These are phyloP conservation scores for Notolepis coatsorum DNA, from an alignment of 2,797 vertebrate genomes.

Conservation along the genomic window DNA sequence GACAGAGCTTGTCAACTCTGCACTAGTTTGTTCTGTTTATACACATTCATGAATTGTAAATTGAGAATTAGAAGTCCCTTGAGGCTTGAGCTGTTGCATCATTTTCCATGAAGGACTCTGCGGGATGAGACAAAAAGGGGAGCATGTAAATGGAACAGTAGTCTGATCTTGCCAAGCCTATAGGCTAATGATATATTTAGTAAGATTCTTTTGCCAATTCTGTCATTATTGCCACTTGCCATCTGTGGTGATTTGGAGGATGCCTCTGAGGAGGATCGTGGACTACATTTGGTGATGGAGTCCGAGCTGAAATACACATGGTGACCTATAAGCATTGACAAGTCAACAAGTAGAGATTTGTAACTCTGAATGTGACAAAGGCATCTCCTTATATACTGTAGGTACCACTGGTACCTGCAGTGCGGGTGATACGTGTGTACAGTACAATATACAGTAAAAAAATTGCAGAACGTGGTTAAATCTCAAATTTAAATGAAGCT, in stretches of 20 bases:
- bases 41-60: constrained; percentile 28
- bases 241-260: constrained; percentile 68
- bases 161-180: constrained; percentile 58
- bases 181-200: constrained; percentile 76
- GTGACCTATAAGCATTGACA: constrained; percentile 1
- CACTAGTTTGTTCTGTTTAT: constrained; percentile 31
- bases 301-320: constrained; percentile 21
- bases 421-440: too few relatives aligned
- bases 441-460: too few relatives aligned
- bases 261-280: constrained; percentile 61
- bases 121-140: constrained; percentile 38
- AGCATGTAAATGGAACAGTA: constrained; percentile 54
- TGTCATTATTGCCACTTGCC: constrained; percentile 69
- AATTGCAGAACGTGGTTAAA: too few relatives aligned
- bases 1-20: neutral
- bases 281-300: constrained; percentile 56
- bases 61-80: constrained; percentile 15
- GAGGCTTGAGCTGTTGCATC: constrained; percentile 34
- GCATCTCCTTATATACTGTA: too few relatives aligned
- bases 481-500: too few relatives aligned
- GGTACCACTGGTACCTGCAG: too few relatives aligned
- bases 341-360: neutral
- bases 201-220: constrained; percentile 64
- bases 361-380: too few relatives aligned
- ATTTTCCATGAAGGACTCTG: constrained; percentile 36